Evolutionary conservation across 2,888 invertebrate genomes (phyloP).

Genomic region (Operophtera brumata): DNA sequence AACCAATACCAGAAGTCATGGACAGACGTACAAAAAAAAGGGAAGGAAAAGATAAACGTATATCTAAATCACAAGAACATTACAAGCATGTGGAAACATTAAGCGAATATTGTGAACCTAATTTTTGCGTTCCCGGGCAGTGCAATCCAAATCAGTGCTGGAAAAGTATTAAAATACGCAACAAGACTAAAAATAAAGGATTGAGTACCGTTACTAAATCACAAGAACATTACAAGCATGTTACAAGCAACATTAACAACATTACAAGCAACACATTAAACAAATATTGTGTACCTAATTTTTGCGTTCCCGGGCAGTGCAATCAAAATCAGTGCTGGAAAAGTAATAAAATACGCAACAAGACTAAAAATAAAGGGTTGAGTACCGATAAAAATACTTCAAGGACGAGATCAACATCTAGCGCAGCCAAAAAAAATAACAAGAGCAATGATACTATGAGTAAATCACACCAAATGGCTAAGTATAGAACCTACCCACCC

Average conservation of each 20-base stretch:
- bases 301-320: conserved; percentile 42
- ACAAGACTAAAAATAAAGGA: conserved; percentile 16
- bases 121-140: conserved; percentile 40
- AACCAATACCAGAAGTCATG: conserved; percentile 19
- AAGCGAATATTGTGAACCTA: conserved; percentile 45
- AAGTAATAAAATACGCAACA: conserved; percentile 23
- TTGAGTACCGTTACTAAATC: conserved; percentile 25
- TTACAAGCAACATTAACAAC: conserved; percentile 41
- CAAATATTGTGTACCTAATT: conserved; percentile 43
- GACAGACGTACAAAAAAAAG: conserved; percentile 23
- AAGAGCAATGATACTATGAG: neutral
- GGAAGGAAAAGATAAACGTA: conserved; percentile 19
- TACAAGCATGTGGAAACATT: too few relatives aligned
- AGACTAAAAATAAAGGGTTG: conserved; percentile 19
- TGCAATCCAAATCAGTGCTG: conserved; percentile 42
- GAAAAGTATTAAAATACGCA: conserved; percentile 28
- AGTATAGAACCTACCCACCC: neutral
- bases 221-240: too few relatives aligned
- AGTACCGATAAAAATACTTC: conserved; percentile 22
- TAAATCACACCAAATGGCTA: conserved; percentile 1
- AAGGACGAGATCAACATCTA: conserved; percentile 28
- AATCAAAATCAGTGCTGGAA: conserved; percentile 40
- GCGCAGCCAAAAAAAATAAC: conserved; percentile 3
- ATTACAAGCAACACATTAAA: conserved; percentile 30
- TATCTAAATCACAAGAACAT: too few relatives aligned